Base-by-base conservation (phyloP, 2,888 invertebrate species). In the Drosophila mayaguana region DNA sequence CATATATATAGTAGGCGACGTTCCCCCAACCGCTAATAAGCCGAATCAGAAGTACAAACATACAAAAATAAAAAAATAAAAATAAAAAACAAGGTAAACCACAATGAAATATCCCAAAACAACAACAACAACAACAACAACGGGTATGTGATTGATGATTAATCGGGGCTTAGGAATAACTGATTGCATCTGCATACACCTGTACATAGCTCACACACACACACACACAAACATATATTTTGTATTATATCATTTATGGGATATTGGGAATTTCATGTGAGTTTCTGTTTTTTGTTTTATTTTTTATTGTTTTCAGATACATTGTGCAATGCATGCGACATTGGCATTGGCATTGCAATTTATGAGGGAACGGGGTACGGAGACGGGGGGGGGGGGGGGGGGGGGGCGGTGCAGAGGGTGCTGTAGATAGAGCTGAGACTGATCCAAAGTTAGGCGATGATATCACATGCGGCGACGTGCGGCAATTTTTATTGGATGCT, bases 401-500 rank as follows among this genome's bases (percentile, higher is more conserved):
- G 32, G 14, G 2, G 2, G 8, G 7, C 6, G 6, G 38, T 34
- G 5, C 6, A 9, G 12, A 12, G 36, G 36, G 28, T 8, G 25
- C 25, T 40, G 40, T 18, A 16, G 56, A 16, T 34, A 6, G 16
- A 60, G 32, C 59, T 48, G 69, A 45, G 67, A 43, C 20, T 54
- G 55, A 71, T 72, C 66, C 81, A 75, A 79, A 78, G 73, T 81
- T 77, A 72, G 71, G 54, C 74, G 84, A 85, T 85, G 88, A 85
- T 87, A 85, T 85, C 84, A 85, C 71, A 67, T 22, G 48, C 60
- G 48, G 36, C 67, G 68, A 84, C 84, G 84, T 84, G 84, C 59
- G 78, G 84, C 82, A 82, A 85, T 81, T 83, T 79, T 77, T 82
- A 84, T 84, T 75, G 84, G 51, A 48, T 60, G 80, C 82, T 87